These are phyloP conservation scores for Nowickia ferox DNA, from an alignment of 2,888 invertebrate species.

Conservation along the genomic window DNA sequence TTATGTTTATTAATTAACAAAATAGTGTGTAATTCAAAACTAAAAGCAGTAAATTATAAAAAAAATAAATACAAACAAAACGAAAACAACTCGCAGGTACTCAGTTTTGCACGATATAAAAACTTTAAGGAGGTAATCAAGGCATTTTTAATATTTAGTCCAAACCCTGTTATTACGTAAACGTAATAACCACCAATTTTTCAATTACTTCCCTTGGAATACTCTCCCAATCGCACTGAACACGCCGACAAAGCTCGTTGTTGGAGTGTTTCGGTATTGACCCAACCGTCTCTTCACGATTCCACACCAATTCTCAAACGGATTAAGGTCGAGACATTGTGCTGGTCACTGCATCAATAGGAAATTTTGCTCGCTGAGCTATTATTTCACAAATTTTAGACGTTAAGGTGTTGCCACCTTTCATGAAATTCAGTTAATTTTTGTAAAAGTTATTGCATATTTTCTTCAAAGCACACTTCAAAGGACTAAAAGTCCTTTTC, in stretches of 20 bases:
- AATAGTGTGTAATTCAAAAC: not conserved
- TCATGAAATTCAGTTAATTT: too few species aligned
- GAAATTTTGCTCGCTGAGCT: not conserved
- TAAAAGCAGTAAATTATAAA: not conserved
- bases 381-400: not conserved
- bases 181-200: not conserved
- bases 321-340: too few species aligned
- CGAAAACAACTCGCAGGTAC: not conserved
- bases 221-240: not conserved
- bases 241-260: not conserved
- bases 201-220: not conserved
- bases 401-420: too few species aligned
- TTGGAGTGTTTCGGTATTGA: not conserved
- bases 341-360: not conserved
- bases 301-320: too few species aligned
- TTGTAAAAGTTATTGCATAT: too few species aligned
- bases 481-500: too few species aligned
- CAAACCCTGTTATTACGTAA: not conserved
- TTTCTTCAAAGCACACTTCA: too few species aligned
- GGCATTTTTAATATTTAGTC: not conserved
- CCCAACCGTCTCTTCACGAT: too few species aligned
- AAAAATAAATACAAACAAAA: not conserved
- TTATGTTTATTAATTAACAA: not conserved
- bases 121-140: not conserved
- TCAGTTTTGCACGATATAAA: not conserved